phyloP scores from a whole-genome alignment of 2,113 vertebrate species.

The Podarcis cretensis region DNA sequence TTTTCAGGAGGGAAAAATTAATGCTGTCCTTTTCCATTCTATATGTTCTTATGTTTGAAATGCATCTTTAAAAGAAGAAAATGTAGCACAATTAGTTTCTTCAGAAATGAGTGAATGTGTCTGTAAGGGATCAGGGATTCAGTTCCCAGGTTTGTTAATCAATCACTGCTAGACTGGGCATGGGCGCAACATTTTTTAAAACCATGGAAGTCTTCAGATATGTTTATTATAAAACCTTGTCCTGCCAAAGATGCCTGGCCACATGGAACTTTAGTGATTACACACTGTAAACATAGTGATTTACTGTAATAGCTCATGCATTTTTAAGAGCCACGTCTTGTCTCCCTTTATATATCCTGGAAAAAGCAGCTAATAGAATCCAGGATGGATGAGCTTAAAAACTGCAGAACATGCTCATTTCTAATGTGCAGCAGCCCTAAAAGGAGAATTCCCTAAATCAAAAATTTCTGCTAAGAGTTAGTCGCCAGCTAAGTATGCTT shows the following conservation, averaged over 20 bases:
- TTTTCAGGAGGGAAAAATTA: neutral
- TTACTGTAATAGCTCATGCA: conserved; percentile 65
- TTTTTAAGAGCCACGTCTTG: conserved; percentile 66
- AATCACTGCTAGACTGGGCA: neutral
- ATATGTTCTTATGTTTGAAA: conserved; percentile 16
- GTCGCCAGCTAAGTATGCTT: neutral
- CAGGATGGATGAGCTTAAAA: conserved; percentile 54
- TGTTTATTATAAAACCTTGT: conserved; percentile 63
- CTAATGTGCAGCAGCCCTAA: conserved; percentile 40
- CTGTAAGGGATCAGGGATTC: neutral
- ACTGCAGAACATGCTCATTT: conserved; percentile 30
- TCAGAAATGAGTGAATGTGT: conserved; percentile 29
- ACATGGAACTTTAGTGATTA: conserved; percentile 58
- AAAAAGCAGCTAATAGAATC: conserved; percentile 50
- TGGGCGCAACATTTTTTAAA: neutral
- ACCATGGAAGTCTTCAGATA: neutral
- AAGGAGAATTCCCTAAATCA: conserved; percentile 7
- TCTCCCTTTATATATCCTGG: conserved; percentile 42
- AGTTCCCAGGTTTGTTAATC: neutral
- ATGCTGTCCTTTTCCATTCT: conserved; percentile 1
- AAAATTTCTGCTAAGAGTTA: neutral
- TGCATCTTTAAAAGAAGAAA: conserved; percentile 7
- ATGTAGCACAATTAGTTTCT: neutral
- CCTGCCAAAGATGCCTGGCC: conserved; percentile 53
- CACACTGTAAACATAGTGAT: conserved; percentile 64